phyloP scores from a whole-genome alignment of 2,888 invertebrate genomes.

The Oscheius sp. region DNA sequence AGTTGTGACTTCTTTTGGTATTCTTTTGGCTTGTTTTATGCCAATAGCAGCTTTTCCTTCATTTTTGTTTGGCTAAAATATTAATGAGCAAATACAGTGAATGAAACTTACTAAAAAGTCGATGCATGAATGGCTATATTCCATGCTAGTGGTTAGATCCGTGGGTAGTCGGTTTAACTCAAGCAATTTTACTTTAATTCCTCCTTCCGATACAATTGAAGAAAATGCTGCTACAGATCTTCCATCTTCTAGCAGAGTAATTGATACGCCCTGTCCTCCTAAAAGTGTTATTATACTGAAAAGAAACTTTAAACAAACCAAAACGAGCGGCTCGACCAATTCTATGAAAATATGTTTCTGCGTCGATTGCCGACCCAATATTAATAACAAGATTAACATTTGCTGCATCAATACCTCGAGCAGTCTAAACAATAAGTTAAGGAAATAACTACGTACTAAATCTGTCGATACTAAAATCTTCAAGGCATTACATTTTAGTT shows the following conservation, averaged over 20 bases:
- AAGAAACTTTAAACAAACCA: too few species aligned
- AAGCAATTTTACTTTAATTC: constrained; percentile 26
- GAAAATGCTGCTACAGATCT: constrained; percentile 9
- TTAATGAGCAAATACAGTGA: not conserved
- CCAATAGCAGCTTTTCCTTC: not conserved
- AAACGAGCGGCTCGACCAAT: constrained; percentile 94
- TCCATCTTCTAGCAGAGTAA: constrained; percentile 49
- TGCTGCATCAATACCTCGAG: constrained; percentile 92
- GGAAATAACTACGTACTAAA: constrained; percentile 69
- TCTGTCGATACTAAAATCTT: constrained; percentile 88
- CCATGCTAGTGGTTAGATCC: constrained; percentile 31
- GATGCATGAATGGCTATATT: constrained; percentile 15
- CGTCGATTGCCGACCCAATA: constrained; percentile 83
- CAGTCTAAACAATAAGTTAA: constrained; percentile 73
- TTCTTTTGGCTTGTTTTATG: not conserved
- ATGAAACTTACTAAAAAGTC: constrained; percentile 15
- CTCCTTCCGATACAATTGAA: not conserved
- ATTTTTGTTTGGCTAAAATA: not conserved
- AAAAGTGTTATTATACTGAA: too few species aligned
- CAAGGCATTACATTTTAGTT: constrained; percentile 82
- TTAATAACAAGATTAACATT: constrained; percentile 92
- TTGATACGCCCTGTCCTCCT: constrained; percentile 59
- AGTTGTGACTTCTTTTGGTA: not conserved
- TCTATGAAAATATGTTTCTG: constrained; percentile 88
- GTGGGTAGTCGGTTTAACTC: constrained; percentile 15